Conservation (phyloP, 2,113 vertebrate species). For the Alosa alosa region DNA sequence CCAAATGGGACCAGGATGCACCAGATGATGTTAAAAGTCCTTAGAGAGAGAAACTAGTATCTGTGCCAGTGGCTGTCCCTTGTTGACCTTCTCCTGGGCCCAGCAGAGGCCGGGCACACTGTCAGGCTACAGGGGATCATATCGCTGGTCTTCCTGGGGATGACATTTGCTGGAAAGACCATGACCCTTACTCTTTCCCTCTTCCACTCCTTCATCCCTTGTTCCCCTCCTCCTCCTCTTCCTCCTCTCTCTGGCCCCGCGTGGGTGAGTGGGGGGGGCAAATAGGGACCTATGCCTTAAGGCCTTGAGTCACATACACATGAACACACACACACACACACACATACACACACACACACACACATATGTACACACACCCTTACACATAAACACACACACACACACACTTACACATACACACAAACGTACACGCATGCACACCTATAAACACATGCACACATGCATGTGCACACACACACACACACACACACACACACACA, state of each 20-base stretch:
- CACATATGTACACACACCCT: too few relatives aligned
- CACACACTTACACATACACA: too few relatives aligned
- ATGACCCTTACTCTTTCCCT: slow-evolving; percentile 68
- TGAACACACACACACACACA: too few relatives aligned
- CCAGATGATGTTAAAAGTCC: slow-evolving; percentile 16
- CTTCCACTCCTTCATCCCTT: slow-evolving; percentile 23
- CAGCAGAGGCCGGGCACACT: slow-evolving; percentile 46
- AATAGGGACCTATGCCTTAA: not conserved
- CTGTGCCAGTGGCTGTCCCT: slow-evolving; percentile 39
- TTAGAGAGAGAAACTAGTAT: slow-evolving; percentile 43
- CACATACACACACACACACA: too few relatives aligned
- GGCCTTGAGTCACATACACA: not conserved
- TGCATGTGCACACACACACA: too few relatives aligned
- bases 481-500: too few relatives aligned
- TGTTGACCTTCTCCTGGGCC: slow-evolving; percentile 67
- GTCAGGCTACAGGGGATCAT: slow-evolving; percentile 61
- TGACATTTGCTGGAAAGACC: slow-evolving; percentile 79
- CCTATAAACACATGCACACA: too few relatives aligned
- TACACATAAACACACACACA: too few relatives aligned
- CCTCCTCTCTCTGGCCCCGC: not conserved
- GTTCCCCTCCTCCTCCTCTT: slow-evolving; percentile 23
- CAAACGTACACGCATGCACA: too few relatives aligned
- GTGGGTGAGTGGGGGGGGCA: not conserved
- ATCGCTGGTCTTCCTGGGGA: slow-evolving; percentile 62
- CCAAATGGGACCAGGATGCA: not conserved